These are phyloP conservation scores for Thunnus albacares DNA, from an alignment of 2,797 vertebrate species.

Conservation along the genomic window DNA sequence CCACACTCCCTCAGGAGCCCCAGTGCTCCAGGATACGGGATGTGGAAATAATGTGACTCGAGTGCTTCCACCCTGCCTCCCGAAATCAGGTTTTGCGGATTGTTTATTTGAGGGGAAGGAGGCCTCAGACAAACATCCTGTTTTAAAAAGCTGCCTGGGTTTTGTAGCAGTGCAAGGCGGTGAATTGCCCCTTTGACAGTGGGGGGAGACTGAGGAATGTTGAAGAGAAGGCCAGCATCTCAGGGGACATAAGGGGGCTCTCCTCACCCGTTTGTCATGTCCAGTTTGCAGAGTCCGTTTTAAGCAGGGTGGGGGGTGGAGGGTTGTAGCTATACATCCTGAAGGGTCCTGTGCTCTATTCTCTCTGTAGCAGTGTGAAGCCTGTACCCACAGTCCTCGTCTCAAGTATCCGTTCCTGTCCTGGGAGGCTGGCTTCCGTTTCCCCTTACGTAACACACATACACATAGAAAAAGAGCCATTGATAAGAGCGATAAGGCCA, in stretches of 20 bases:
- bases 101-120: constrained; percentile 96
- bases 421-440: constrained; percentile 84
- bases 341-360: constrained; percentile 69
- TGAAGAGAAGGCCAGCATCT: constrained; percentile 85
- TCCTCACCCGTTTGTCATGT: constrained; percentile 78
- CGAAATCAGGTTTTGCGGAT: constrained; percentile 90
- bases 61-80: constrained; percentile 90
- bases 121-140: constrained; percentile 94
- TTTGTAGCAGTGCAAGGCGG: constrained; percentile 82
- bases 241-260: constrained; percentile 71
- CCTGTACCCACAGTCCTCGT: constrained; percentile 75
- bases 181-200: constrained; percentile 85
- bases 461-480: constrained; percentile 76
- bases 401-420: constrained; percentile 85
- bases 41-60: constrained; percentile 87
- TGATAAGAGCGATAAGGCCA: constrained; percentile 79
- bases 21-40: constrained; percentile 84
- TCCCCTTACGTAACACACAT: constrained; percentile 85
- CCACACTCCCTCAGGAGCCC: constrained; percentile 74
- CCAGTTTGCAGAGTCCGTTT: constrained; percentile 71
- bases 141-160: constrained; percentile 89
- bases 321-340: constrained; percentile 74
- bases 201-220: constrained; percentile 83
- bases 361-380: constrained; percentile 59
- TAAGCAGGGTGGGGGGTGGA: constrained; percentile 36